Base-by-base conservation (phyloP, 2,113 vertebrate genomes). In the Zeus faber region DNA sequence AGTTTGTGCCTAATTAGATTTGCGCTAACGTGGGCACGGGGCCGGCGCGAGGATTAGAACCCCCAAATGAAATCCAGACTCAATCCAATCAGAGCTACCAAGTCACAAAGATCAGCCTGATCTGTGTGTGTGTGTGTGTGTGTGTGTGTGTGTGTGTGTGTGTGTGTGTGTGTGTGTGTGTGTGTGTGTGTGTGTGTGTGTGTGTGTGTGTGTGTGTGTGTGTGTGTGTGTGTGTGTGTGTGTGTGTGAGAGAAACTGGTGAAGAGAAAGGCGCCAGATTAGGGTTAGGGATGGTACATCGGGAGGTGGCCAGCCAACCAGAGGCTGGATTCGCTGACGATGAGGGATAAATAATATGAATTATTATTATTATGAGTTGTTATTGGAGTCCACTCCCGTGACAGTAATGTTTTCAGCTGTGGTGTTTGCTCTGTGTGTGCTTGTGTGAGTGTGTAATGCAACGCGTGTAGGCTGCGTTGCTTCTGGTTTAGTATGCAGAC, bases 1-100 rank as follows among this genome's bases (percentile, higher is more conserved):
- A 13, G 31, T 49, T n/a, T 14, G 1, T n/a, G 11, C n/a, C 33
- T 14, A 37, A 37, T 37, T 37, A 37, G 33, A 37, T 37, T 37
- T 11, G 33, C 33, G 11, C 78, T 84, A 84, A 83, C 76, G 83
- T 58, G 53, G 43, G 54, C 68, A 39, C 65, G 54, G 31, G 54
- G 49, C 49, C 67, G 25, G 23, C 21, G 17, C 26, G 46, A 67
- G 85, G 83, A 84, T 89, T 83, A 88, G 48, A 55, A 40, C 62
- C 52, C 8, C 49, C 54, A 81, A 77, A 82, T 86, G 81, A 82
- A 72, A 74, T 55, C 65, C 70, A 48, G 41, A 50, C 37, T 41
- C 73, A 84, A 86, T 89, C 85, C 81, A 77, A 80, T 85, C 81
- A 79, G 62, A 62, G 65, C 13, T 40, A 58, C 46, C 63, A 18